Evolutionary conservation across 2,113 vertebrate species (phyloP), one percentile per base, ranked within the genome.

Genomic region (Menidia beryllina): DNA sequence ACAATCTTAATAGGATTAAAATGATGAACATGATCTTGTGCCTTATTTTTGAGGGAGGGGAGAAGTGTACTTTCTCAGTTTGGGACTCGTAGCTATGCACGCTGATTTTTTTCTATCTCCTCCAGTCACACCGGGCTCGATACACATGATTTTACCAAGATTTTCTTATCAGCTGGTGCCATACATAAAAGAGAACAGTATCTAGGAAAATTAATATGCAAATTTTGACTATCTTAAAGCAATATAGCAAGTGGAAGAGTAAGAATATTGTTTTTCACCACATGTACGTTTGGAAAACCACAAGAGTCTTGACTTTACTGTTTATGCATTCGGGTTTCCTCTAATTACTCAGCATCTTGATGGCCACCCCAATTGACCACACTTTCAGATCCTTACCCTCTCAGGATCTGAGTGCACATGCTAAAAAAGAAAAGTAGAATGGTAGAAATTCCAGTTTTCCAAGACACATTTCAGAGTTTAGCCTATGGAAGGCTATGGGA

Each of bases 141-240:
- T 74, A 68, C 65, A 63, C 53, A 56, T 36, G 41, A 69, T 54
- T 50, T 77, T 68, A 79, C 61, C n/a, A 60, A 47, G 55, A 60
- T 1, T 1, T 26, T 56, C 60, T 85, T 87, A 89, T 89, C 87
- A 85, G 65, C 38, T 66, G 53, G 38, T 43, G 50, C 62, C 65
- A 63, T 52, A 78, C 72, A 51, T 77, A 60, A 41, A 79, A 61
- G 45, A 67, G 27, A 71, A 65, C 27, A 41, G 59, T 52, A 66
- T 75, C 73, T 71, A 75, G 49, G 27, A 70, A 77, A 89, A 75
- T 83, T 15, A 74, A 81, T 69, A 86, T 89, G 72, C 75, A 83
- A 50, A 78, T 80, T 57, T 54, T 21, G 13, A 59, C 59, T 59
- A 79, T 77, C 56, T 63, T 57, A 57, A 67, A 52, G 50, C 65